phyloP scores from a whole-genome alignment of 2,113 vertebrate genomes.

The Numenius arquata region DNA sequence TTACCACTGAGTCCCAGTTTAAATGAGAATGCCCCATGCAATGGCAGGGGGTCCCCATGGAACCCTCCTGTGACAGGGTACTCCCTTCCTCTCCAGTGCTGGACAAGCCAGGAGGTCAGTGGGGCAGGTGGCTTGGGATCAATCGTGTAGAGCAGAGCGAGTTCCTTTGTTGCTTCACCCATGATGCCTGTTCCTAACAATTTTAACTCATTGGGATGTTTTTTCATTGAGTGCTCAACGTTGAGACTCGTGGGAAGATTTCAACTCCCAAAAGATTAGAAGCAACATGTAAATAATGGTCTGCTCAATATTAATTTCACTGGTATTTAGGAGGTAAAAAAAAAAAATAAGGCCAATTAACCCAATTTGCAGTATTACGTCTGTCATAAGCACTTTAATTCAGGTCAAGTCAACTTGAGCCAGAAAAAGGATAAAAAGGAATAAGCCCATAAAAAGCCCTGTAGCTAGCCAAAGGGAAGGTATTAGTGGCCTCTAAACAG shows the following conservation, averaged over 20 bases:
- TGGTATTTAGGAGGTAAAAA: background rate
- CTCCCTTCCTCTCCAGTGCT: background rate
- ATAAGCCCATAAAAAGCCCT: background rate
- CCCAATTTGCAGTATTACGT: slow-evolving; percentile 16
- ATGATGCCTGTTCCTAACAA: background rate
- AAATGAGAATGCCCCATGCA: background rate
- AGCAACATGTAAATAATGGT: slow-evolving; percentile 22
- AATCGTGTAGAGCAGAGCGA: background rate
- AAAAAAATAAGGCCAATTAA: slow-evolving; percentile 23
- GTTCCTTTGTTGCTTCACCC: background rate
- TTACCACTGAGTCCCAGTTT: background rate
- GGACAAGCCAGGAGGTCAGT: background rate
- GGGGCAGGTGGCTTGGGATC: background rate
- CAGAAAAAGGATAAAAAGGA: slow-evolving; percentile 19
- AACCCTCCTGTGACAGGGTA: background rate
- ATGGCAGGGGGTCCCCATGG: background rate
- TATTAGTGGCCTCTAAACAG: background rate
- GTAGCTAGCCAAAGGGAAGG: background rate
- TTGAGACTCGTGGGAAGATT: slow-evolving; percentile 42
- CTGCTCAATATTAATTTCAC: background rate
- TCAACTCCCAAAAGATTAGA: slow-evolving; percentile 19
- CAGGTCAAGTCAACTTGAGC: slow-evolving; percentile 8
- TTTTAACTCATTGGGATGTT: background rate
- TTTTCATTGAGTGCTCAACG: background rate
- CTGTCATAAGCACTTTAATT: slow-evolving; percentile 45